A percentile compares a stretch with the other conserved stretches of the same genome.
phyloP scores from a whole-genome alignment of 1,140 invertebrate species.

The Drosophila littoralis region DNA sequence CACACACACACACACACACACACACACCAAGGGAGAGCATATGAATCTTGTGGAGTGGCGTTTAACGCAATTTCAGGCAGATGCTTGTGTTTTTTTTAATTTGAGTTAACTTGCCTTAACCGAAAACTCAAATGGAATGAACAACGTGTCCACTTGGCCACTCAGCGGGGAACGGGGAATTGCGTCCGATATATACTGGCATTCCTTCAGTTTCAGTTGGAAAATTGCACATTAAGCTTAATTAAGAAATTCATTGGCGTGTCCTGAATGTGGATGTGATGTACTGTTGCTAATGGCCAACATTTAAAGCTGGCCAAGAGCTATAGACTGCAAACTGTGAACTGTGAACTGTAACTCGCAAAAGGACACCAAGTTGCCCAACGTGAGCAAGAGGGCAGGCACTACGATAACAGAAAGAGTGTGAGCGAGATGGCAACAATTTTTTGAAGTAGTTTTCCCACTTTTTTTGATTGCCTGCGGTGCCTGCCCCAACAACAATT shows the following conservation, averaged over 20 bases:
- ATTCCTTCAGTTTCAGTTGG: conserved; percentile 53
- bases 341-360: background rate
- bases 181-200: conserved; percentile 14
- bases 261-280: conserved; percentile 40
- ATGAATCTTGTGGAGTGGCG: conserved; percentile 38
- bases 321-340: conserved; percentile 15
- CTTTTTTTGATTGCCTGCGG: conserved; percentile 57
- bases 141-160: conserved; percentile 38
- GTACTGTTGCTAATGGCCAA: conserved; percentile 36
- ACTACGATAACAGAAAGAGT: too few relatives aligned
- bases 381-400: background rate
- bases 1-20: background rate
- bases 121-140: conserved; percentile 73
- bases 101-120: conserved; percentile 33
- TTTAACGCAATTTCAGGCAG: conserved; percentile 53
- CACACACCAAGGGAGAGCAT: conserved; percentile 14
- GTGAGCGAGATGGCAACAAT: too few relatives aligned
- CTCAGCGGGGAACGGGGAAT: background rate
- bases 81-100: conserved; percentile 33
- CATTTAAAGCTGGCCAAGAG: conserved; percentile 38
- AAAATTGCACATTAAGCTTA: conserved; percentile 81
- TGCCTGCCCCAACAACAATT: conserved; percentile 39
- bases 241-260: conserved; percentile 78
- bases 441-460: conserved; percentile 4
- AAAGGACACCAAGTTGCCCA: conserved; percentile 5